Evolutionary conservation across 2,797 vertebrate genomes (phyloP), one percentile per base, ranked within the genome.

Genomic region (Sphenopsis melanotis): DNA sequence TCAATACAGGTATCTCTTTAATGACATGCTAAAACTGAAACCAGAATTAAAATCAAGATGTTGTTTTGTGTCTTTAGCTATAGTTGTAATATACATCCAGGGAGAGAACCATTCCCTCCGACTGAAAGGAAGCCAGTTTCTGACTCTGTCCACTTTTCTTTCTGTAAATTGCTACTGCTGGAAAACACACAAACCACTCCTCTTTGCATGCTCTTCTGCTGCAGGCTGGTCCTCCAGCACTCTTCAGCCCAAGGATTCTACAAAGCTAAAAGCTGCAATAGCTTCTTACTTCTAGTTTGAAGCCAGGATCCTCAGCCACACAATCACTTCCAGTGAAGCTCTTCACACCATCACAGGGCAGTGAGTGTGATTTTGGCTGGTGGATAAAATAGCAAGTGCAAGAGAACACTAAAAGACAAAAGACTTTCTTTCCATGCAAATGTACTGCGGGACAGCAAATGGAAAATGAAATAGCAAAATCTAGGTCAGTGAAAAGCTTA

Each of bases 401-500:
- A 57, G 90, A 69, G 75, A 92, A 83, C 61, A 34, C 17, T 24
- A 49, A 74, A 78, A 91, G 75, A 95, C 80, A 91, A 93, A 89
- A 94, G 92, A 70, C 30, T 77, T 90, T 46, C 55, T 68, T 87
- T 88, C 75, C 83, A 77, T 89, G 86, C 76, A 92, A 88, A 94
- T 69, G 34, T 70, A 94, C 71, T 32, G 4, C 27, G 60, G 91
- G 60, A 87, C 41, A 61, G 85, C 50, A 90, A 90, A 88, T 82
- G 70, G 93, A 84, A 96, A 95, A 88, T 34, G 91, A 81, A 91
- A 92, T 42, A 94, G 83, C 32, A 86, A 86, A 94, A 96, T 95
- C 87, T 95, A 95, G 95, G 96, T 97, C 95, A 96, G 55, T 72
- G 83, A 91, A 96, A 95, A 92, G 83, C 90, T 93, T 91, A 70